Base-by-base conservation (phyloP, 2,797 vertebrate genomes). In the Miichthys miiuy region DNA sequence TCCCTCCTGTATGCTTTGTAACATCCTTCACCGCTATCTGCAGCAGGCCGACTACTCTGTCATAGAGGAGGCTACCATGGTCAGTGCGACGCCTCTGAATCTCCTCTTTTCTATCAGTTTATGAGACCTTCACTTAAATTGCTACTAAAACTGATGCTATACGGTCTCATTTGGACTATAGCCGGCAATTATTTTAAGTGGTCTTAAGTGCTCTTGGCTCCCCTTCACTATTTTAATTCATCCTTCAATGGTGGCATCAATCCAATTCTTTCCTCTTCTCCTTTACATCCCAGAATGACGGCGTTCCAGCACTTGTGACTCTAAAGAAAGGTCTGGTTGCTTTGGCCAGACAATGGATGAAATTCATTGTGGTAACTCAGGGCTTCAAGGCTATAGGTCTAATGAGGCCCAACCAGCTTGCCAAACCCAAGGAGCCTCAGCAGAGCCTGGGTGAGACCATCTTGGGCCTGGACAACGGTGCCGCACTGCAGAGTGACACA, bases 271-370 rank as follows among this genome's bases (percentile, higher is more conserved):
- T 64, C 3, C 38, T 58, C 12, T 14, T 68, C 30, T 34, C 27
- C 23, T 70, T 58, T 42, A 13, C 44, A 10, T 55, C 48, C 46
- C 88, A 99, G 98, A 99, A 97, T 41, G 97, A 99, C 72, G 98
- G 98, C 0, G 97, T 99, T 80, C 98, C 98, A 67, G 98, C 98
- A 1, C 91, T 99, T 72, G 98, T 99, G 27, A 99, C 98, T 17
- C 93, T 99, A 48, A 99, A 99, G 88, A 99, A 99, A 86, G 98
- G 98, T 30, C 95, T 99, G 21, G 97, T 99, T 68, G 98, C 98
- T 56, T 89, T 99, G 91, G 97, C 98, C 34, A 94, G 98, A 61
- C 98, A 99, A n/a, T 99, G 98, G 98, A 99, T 99, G 98, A 99
- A 99, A 87, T 99, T 99, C 89, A 99, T 99, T n/a, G 98, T 99